These are phyloP conservation scores for Brachionus asplanchnoidis DNA, from an alignment of 1,140 invertebrate genomes.

Conservation along the genomic window DNA sequence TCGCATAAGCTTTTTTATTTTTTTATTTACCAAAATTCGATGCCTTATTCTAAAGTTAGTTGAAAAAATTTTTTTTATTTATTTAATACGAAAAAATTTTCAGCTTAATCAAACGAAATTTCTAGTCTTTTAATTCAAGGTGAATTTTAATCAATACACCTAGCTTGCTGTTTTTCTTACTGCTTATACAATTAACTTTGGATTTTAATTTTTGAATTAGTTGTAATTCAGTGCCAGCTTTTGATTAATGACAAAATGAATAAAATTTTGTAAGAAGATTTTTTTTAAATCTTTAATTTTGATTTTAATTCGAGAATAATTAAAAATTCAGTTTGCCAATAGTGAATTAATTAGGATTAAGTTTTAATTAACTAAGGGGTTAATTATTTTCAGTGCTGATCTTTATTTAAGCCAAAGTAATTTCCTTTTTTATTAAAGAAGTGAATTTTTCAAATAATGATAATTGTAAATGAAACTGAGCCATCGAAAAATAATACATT, in stretches of 20 bases:
- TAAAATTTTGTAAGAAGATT: neutral
- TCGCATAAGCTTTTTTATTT: neutral
- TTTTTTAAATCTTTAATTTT: neutral
- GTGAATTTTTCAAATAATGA: neutral
- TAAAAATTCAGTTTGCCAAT: neutral
- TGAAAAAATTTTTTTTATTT: neutral
- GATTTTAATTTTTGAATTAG: neutral
- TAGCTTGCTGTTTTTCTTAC: neutral
- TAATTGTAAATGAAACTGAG: neutral
- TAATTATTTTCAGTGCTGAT: neutral
- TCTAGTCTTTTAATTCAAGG: neutral
- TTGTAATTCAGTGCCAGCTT: neutral
- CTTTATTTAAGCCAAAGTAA: neutral
- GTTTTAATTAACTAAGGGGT: neutral
- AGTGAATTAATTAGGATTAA: neutral
- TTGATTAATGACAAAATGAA: neutral
- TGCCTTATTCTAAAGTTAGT: neutral
- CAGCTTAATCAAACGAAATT: neutral
- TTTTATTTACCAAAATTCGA: neutral
- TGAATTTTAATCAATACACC: neutral
- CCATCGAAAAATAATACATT: neutral
- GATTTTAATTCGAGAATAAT: neutral
- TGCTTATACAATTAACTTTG: neutral
- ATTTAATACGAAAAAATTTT: neutral
- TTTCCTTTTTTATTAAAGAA: neutral